Evolutionary conservation across 2,113 vertebrate genomes (phyloP), one percentile per base, ranked within the genome.

Genomic region (Centropus bengalensis): DNA sequence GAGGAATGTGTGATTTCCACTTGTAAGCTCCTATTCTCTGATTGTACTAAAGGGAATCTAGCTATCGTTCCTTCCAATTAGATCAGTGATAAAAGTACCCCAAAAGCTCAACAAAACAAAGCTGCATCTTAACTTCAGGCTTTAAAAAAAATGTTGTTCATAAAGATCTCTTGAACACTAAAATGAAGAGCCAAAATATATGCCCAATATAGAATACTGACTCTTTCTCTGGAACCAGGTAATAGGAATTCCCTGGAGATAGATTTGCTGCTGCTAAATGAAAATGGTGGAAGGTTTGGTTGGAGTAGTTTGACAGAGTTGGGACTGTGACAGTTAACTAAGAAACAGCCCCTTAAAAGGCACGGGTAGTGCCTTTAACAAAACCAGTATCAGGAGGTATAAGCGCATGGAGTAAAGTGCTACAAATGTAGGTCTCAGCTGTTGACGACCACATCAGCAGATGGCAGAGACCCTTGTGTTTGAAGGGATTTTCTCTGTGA

Each of bases 171-270:
- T 77, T 28, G 21, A 90, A 45, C 30, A 59, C 17, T 10, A 62
- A 69, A n/a, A 58, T 22, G 19, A 21, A 70, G 38, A 81, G 13
- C 5, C 56, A 88, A 74, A 75, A 49, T 24, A 74, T 4, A 21
- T 33, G 7, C 30, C 30, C 5, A 19, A 14, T 33, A 55, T 2
- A 8, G 7, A 68, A n/a, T 1, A 64, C 1, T 20, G 8, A 54
- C 19, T 42, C 6, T 36, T 56, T 24, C 27, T 73, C 69, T 30
- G 11, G 38, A 88, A 64, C 14, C 5, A 73, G 5, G 9, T 55
- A 78, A 59, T 10, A 8, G 22, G 15, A 89, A 76, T 33, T 81
- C 55, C 19, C 15, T 69, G 54, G 44, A 82, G 17, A 82, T 63
- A 32, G 8, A 36, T 33, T 55, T 52, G 40, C 4, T 49, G 44